Percentiles rank a stretch among this genome's conserved stretches.
Evolutionary conservation across 2,888 invertebrate genomes (phyloP).

Genomic region (Antitype chi): DNA sequence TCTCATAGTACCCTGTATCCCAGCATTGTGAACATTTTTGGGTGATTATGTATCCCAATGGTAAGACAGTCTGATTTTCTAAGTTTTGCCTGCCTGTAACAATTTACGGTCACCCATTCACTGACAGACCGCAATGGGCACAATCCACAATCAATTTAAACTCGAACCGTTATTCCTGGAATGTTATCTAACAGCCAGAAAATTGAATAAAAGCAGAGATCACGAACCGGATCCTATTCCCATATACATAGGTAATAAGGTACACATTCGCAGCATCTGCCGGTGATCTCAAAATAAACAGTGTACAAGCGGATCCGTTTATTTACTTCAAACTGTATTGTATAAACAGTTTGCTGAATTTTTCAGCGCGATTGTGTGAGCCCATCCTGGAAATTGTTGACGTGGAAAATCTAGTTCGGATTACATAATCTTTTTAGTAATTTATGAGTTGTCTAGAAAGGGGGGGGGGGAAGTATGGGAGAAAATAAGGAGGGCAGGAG

Average conservation of each 20-base stretch:
- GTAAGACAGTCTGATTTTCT: neutral
- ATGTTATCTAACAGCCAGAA: slow-evolving; percentile 1
- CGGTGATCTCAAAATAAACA: slow-evolving; percentile 19
- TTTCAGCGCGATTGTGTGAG: slow-evolving; percentile 18
- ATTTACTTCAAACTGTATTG: slow-evolving; percentile 43
- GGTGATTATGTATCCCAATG: neutral
- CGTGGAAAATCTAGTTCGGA: too few relatives aligned
- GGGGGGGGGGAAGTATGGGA: too few relatives aligned
- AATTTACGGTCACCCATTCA: neutral
- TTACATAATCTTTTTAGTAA: too few relatives aligned
- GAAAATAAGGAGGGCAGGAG: too few relatives aligned
- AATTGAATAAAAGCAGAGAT: slow-evolving; percentile 2
- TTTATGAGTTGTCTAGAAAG: too few relatives aligned
- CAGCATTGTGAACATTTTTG: neutral
- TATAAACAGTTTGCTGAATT: slow-evolving; percentile 27
- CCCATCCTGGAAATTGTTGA: too few relatives aligned
- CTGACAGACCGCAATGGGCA: neutral
- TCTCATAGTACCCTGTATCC: neutral
- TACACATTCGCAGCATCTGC: too few relatives aligned
- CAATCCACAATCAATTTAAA: neutral
- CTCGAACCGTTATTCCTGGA: neutral
- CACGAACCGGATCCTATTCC: neutral
- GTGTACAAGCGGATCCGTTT: slow-evolving; percentile 33
- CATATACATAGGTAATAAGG: neutral
- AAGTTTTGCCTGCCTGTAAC: neutral